Base-by-base conservation (phyloP, 2,888 invertebrate genomes). In the Glyphotaelius pellucidus region DNA sequence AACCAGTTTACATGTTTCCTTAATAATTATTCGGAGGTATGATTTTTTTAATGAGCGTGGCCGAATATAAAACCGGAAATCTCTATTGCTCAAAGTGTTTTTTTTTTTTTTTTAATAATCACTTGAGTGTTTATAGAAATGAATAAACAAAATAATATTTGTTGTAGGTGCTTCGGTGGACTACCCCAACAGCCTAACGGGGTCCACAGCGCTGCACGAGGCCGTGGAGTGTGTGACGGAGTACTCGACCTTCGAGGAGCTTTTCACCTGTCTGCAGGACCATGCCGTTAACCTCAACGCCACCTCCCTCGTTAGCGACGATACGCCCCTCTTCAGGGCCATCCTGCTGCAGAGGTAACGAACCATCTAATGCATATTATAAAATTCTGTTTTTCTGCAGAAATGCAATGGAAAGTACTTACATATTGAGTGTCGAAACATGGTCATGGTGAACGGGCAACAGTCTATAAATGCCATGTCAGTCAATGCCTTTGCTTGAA, bases 191-290 rank as follows among this genome's bases (percentile, higher is more conserved):
- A 96, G 95, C 93, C 95, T 96, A 93, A 96, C 96, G 5, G 96
- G 96, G 19, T 95, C 95, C n/a, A 96, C 95, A 90, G 96, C 96
- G 0, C 94, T 97, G n/a, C 97, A 97, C 94, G 95, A 97, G 91
- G 97, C 97, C 85, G 96, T 97, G 3, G 96, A 97, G 94, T 96
- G 95, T 93, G 95, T 96, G 81, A 95, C 95, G n/a, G 95, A 95
- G 80, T 94, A 95, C 3, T 94, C 95, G n/a, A 95, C 95, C 80
- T 96, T 97, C 94, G 95, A 96, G 94, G 95, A 95, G 92, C 95
- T 97, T 93, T 95, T 97, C 80, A 95, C 95, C 84, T 94, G 95
- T 84, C 94, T 97, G 90, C 94, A 96, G 92, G 94, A 95, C 31
- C 95, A 95, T 94, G 95, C 95, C 81, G 95, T 96, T 90, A 95